Evolutionary conservation across 2,113 vertebrate genomes (phyloP), one percentile per base, ranked within the genome.

Genomic region (Symphodus melops): DNA sequence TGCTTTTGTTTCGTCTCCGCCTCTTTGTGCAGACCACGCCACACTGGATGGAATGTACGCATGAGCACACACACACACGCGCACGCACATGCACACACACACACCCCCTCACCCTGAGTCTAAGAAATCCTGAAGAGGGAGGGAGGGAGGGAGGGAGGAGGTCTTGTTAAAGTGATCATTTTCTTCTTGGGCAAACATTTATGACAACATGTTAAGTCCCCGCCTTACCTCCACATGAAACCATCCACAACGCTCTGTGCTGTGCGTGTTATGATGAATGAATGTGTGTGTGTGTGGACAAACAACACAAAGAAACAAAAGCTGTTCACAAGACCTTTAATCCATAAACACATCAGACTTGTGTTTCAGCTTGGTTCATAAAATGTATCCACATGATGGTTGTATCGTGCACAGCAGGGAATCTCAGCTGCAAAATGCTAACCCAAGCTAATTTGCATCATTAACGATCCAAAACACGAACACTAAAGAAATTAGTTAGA

Each of bases 1-100:
- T 89, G 81, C 82, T 72, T 76, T 82, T 82, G 84, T 62, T 41
- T 85, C n/a, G 87, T 68, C 86, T 57, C 88, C 86, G 39, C 89
- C 89, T 76, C 74, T 78, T 16, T 70, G 36, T 41, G 64, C 74
- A 59, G 84, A 82, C 66, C 82, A 85, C 77, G 44, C 77, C 81
- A 80, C 80, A 53, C 68, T 84, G 60, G 60, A 72, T 7, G 68
- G 66, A 13, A 21, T 13, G 59, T 62, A 82, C 3, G 71, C 70
- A 56, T 77, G 55, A 80, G 54, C 51, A 8, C 70, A 14, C 65
- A 37, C 57, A 57, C 55, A 56, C 28, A 3, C 60, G 57, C 36
- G 36, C 49, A 11, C 58, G 46, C 62, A 54, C 41, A 54, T 37
- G 58, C 33, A 19, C 41, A 37, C 48, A 60, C 36, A 36, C 63